These are phyloP conservation scores for Polyergus mexicanus DNA, from an alignment of 1,140 invertebrate species.

Conservation along the genomic window DNA sequence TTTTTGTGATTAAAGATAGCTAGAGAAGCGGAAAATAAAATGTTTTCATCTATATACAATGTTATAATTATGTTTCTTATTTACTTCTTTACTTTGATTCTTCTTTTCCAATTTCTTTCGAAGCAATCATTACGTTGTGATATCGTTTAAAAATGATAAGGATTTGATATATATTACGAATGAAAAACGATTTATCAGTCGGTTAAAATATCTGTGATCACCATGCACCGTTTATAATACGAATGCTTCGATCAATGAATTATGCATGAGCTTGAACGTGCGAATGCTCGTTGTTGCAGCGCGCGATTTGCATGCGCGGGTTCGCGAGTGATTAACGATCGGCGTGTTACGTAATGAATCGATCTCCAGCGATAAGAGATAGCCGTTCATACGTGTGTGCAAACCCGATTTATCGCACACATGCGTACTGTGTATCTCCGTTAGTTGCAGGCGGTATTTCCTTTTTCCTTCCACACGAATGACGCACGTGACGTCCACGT, in stretches of 20 bases:
- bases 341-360: slow-evolving; percentile 58
- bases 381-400: slow-evolving; percentile 20
- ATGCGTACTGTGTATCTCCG: neutral
- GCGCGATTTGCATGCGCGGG: slow-evolving; percentile 30
- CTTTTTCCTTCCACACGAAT: slow-evolving; percentile 58
- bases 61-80: neutral
- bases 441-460: slow-evolving; percentile 48
- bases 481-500: slow-evolving; percentile 63
- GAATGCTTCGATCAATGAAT: slow-evolving; percentile 42
- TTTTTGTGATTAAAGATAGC: neutral
- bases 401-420: slow-evolving; percentile 1
- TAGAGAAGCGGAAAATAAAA: neutral
- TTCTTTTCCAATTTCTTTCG: neutral
- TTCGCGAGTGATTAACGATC: slow-evolving; percentile 51
- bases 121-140: neutral
- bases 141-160: neutral
- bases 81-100: neutral
- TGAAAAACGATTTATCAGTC: neutral
- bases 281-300: slow-evolving; percentile 31
- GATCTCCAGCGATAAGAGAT: slow-evolving; percentile 66
- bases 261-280: slow-evolving; percentile 37
- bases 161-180: neutral
- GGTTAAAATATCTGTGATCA: neutral
- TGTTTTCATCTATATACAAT: neutral
- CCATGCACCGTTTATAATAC: neutral